Conservation (phyloP, 2,797 vertebrate genomes). For the Anas bahamensis region DNA sequence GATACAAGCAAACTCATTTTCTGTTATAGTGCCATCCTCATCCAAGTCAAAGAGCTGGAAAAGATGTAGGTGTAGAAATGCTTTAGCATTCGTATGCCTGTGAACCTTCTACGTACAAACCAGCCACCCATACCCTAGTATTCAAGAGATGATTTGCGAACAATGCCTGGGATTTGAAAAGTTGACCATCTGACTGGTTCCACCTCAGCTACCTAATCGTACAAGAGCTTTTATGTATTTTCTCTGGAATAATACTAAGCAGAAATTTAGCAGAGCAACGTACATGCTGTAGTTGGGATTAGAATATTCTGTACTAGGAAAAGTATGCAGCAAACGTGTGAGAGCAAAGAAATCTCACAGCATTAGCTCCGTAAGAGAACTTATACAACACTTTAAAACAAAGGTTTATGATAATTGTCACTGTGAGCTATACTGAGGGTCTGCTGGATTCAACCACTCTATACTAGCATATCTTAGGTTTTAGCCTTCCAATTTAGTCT, state of each 20-base stretch:
- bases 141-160: background rate
- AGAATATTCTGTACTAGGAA: background rate
- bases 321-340: background rate
- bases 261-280: background rate
- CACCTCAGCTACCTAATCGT: background rate
- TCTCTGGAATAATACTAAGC: background rate
- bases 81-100: background rate
- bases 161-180: background rate
- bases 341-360: background rate
- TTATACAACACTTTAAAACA: background rate
- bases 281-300: background rate
- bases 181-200: background rate
- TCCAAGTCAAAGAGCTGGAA: conserved; percentile 93
- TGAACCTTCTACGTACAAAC: background rate
- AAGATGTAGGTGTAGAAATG: background rate
- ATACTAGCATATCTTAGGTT: background rate
- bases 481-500: background rate
- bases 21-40: conserved; percentile 89
- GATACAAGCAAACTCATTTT: conserved; percentile 88
- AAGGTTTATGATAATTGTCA: background rate
- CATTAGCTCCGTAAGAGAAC: background rate
- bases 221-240: background rate
- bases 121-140: background rate
- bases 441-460: background rate
- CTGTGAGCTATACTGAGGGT: background rate